phyloP scores from a whole-genome alignment of 1,140 invertebrate genomes.

The Telenomus remus region DNA sequence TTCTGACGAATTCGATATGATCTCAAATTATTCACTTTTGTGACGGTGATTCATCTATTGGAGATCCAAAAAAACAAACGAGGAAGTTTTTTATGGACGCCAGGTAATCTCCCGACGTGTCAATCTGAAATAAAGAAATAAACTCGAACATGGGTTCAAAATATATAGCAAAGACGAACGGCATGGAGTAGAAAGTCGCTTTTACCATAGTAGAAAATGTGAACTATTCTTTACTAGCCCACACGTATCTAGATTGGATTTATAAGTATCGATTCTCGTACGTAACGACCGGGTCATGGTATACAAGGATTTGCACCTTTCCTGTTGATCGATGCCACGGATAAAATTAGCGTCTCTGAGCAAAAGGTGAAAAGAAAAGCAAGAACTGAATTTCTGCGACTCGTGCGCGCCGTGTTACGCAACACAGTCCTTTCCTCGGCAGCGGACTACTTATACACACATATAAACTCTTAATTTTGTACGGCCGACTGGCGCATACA shows the following conservation, averaged over 20 bases:
- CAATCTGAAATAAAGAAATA: constrained; percentile 30
- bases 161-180: constrained; percentile 51
- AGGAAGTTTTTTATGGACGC: background rate
- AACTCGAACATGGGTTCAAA: constrained; percentile 29
- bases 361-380: constrained; percentile 57
- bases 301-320: constrained; percentile 60
- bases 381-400: constrained; percentile 54
- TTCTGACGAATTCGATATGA: too few relatives aligned
- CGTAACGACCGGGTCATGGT: constrained; percentile 57
- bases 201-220: constrained; percentile 51
- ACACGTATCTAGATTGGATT: constrained; percentile 59
- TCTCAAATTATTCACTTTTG: too few relatives aligned
- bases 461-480: constrained; percentile 29
- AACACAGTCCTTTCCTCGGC: constrained; percentile 26
- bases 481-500: constrained; percentile 1
- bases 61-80: too few relatives aligned
- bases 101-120: background rate
- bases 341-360: constrained; percentile 57
- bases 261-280: constrained; percentile 57
- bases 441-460: constrained; percentile 28
- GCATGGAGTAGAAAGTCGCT: constrained; percentile 48
- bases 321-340: constrained; percentile 55
- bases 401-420: constrained; percentile 40
- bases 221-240: constrained; percentile 56
- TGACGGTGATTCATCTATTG: too few relatives aligned